Conservation (phyloP, 1,140 invertebrate genomes). For the Megalopta genalis region DNA sequence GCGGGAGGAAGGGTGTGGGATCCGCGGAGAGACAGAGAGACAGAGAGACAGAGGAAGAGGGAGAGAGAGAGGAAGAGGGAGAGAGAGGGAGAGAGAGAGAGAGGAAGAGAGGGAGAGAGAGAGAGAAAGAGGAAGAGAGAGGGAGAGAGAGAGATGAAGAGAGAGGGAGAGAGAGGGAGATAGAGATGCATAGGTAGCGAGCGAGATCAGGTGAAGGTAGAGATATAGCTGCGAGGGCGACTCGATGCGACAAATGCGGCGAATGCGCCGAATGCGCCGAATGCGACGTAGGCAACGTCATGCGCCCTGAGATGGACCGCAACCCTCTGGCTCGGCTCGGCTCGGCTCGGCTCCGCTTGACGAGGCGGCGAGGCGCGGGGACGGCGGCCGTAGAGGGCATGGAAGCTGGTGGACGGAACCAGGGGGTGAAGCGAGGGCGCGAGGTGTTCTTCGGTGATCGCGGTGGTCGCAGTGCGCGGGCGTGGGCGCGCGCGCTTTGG, state of each 20-base stretch:
- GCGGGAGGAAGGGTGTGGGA: too few species aligned
- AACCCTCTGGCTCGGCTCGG: conserved; percentile 28
- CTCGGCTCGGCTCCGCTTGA: too few species aligned
- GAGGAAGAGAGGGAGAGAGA: neutral
- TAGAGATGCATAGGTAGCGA: too few species aligned
- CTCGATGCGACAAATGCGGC: conserved; percentile 47
- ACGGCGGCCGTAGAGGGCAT: neutral
- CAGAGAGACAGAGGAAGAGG: neutral
- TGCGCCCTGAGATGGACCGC: conserved; percentile 72
- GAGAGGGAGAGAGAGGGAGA: neutral
- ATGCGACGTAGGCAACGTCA: conserved; percentile 54
- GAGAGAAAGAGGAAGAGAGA: neutral
- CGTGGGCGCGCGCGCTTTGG: conserved; percentile 57
- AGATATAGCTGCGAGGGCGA: conserved; percentile 23
- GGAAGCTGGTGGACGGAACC: too few species aligned
- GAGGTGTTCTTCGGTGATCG: neutral
- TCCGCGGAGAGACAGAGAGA: conserved; percentile 2
- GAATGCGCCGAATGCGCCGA: conserved; percentile 73
- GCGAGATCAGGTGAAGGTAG: neutral
- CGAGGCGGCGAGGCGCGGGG: too few species aligned
- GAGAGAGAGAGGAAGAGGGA: neutral
- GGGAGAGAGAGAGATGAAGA: neutral
- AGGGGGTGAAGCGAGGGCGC: neutral
- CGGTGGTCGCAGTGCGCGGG: conserved; percentile 56
- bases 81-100: neutral